phyloP scores from a whole-genome alignment of 2,113 vertebrate genomes.

The Saiga tatarica region DNA sequence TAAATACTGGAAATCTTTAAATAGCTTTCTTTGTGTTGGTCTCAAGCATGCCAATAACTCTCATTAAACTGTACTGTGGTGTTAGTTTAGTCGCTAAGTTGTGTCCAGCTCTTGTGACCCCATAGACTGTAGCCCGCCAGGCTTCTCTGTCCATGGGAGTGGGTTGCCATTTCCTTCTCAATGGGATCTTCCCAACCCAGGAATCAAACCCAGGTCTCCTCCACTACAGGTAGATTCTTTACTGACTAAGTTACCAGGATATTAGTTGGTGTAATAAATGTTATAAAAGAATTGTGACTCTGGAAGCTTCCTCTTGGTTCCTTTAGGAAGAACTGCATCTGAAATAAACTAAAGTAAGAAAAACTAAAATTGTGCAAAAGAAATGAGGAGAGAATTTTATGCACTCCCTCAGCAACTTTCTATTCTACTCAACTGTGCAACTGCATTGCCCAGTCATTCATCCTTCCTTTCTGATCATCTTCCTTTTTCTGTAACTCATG shows the following conservation, averaged over 20 bases:
- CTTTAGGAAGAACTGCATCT: neutral
- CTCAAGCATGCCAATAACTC: neutral
- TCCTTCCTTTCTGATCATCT: neutral
- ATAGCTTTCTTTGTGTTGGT: constrained; percentile 29
- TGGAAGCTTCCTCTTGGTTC: neutral
- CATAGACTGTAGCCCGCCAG: neutral
- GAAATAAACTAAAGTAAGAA: neutral
- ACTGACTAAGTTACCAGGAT: neutral
- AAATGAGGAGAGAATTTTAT: neutral
- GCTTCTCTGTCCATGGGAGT: neutral
- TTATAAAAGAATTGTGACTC: neutral
- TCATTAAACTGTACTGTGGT: neutral
- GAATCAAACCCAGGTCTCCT: neutral
- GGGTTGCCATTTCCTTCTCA: neutral
- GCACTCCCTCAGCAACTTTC: neutral
- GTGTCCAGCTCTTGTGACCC: neutral
- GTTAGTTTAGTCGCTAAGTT: neutral
- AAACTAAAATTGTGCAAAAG: neutral
- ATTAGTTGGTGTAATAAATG: neutral
- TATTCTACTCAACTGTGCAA: neutral
- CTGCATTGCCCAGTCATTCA: neutral
- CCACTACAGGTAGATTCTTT: neutral
- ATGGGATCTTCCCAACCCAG: neutral
- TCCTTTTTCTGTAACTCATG: neutral
- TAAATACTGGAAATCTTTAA: neutral